Evolutionary conservation across 2,888 invertebrate species (phyloP), one percentile per base, ranked within the genome.

Genomic region (Parasteatoda lunata): DNA sequence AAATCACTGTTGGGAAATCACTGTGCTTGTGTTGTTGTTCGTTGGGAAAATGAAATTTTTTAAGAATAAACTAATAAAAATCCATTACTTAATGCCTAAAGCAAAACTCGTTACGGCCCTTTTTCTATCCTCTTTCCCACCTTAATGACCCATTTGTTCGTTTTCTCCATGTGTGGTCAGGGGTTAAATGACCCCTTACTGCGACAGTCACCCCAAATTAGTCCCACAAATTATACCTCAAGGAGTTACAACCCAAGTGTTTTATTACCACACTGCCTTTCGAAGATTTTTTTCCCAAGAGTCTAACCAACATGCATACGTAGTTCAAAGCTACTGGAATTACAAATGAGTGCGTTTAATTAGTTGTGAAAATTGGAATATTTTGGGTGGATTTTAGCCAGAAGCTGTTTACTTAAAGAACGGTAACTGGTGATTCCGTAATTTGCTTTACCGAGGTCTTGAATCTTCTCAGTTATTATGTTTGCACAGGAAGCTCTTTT

Each of bases 101-200:
- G 30, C 30, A 30, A 30, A 30, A 30, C 30, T 30, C 30, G 30
- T 30, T 30, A 30, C 30, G 30, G 30, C 30, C 30, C 77, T 83
- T 52, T 65, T 49, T 11, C 54, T 52, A 70, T 64, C 65, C 71
- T 49, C 68, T 6, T 15, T 78, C 59, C 59, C 47, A 48, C 51
- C 80, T 7, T 77, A 85, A 80, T 85, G 64, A 85, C 52, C 85
- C 80, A 8, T 59, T 71, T 54, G 76, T 76, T 70, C 80, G 59
- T 75, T 71, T 76, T 80, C 85, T 71, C 52, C 85, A 30, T 85
- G 85, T 85, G 85, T 85, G 85, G 85, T 52, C 85, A 85, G 47
- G 85, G 80, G 79, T 85, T 85, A 80, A 85, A 76, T 71, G 70
- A 59, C 85, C 76, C 78, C 71, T 80, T 48, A 11, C 13, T 5